Conservation (phyloP, 2,888 invertebrate species). For the Synergus laeviventris region DNA sequence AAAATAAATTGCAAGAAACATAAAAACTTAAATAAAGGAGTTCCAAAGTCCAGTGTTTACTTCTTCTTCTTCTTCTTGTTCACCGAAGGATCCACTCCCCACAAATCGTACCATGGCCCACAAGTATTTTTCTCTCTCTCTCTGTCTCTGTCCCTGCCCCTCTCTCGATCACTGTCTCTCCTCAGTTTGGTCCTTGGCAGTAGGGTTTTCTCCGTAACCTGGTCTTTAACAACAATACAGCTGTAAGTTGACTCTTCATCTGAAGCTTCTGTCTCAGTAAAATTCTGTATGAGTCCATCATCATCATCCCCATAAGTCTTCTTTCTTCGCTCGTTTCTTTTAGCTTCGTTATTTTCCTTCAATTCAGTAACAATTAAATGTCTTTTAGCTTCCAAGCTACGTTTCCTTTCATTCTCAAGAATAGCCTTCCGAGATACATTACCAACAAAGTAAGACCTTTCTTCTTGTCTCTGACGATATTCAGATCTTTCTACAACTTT, state of each 20-base stretch:
- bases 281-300: conserved; percentile 68
- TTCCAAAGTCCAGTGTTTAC: conserved; percentile 56
- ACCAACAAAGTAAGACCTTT: conserved; percentile 71
- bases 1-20: conserved; percentile 39
- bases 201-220: conserved; percentile 76
- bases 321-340: conserved; percentile 67
- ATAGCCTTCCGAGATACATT: conserved; percentile 74
- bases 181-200: conserved; percentile 85
- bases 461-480: conserved; percentile 65
- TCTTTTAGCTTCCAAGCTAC: conserved; percentile 72
- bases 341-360: conserved; percentile 72
- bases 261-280: conserved; percentile 73
- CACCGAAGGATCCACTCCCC: conserved; percentile 86
- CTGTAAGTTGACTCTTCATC: conserved; percentile 77
- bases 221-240: conserved; percentile 91
- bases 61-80: conserved; percentile 77
- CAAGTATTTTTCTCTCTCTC: conserved; percentile 81
- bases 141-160: conserved; percentile 72
- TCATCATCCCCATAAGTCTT: conserved; percentile 69
- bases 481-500: conserved; percentile 67
- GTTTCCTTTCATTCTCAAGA: conserved; percentile 72
- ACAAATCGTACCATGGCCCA: conserved; percentile 93
- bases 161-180: conserved; percentile 77
- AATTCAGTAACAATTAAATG: conserved; percentile 72
- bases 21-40: conserved; percentile 42